Percentiles rank a stretch among this genome's conserved stretches.
phyloP scores from a whole-genome alignment of 2,113 vertebrate species.

The Chloroceryle aenea region DNA sequence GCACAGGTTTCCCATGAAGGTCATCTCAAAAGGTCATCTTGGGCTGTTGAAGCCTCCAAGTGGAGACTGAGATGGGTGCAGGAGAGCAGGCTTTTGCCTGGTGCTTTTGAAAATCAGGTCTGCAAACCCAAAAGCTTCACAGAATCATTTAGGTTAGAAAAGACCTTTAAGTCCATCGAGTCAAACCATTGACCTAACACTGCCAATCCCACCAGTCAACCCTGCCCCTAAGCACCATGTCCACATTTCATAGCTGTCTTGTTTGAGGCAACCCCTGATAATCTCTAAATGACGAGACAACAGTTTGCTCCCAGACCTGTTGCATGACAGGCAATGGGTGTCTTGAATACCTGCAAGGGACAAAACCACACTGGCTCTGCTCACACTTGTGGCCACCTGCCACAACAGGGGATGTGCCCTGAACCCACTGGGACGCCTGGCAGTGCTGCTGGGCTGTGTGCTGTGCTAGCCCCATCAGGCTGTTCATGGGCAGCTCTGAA shows the following conservation, averaged over 20 bases:
- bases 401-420: not conserved
- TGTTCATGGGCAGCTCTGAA: not conserved
- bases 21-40: not conserved
- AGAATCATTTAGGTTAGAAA: not conserved
- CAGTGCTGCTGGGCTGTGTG: not conserved
- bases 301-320: not conserved
- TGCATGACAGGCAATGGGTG: not conserved
- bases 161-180: not conserved
- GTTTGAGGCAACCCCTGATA: not conserved
- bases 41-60: not conserved
- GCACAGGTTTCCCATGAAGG: not conserved
- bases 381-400: accelerated
- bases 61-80: not conserved
- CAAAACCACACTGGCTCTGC: not conserved
- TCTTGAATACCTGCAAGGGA: not conserved
- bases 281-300: not conserved
- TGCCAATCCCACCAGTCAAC: not conserved
- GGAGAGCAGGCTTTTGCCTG: not conserved
- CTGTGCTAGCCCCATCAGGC: accelerated
- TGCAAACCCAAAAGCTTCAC: not conserved
- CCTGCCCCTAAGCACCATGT: not conserved
- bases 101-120: not conserved
- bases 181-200: not conserved
- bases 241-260: not conserved
- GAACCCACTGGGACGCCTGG: not conserved